Conservation (phyloP, 37 sponge, comb jelly and placozoan species). For the Amphimedon queenslandica region DNA sequence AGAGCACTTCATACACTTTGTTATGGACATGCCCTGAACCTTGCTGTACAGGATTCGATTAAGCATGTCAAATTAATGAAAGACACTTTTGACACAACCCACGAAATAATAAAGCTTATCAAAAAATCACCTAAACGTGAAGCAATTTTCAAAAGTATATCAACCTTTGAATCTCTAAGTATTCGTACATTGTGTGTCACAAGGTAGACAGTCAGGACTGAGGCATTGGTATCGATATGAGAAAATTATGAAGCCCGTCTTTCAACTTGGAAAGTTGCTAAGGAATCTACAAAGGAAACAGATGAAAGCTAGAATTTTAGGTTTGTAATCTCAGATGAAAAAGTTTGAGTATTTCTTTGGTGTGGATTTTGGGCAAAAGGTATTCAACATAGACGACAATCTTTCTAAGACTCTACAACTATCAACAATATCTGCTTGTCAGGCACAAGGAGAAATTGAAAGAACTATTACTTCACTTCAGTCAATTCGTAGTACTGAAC, state of each 20-base stretch:
- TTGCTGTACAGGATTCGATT: conserved; percentile 40
- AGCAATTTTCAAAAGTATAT: conserved; percentile 35
- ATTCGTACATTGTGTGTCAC: conserved; percentile 51
- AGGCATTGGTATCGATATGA: conserved; percentile 18
- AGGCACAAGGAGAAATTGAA: conserved; percentile 8
- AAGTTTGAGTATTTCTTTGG: conserved; percentile 42
- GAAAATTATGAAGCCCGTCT: conserved; percentile 38
- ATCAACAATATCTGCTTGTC: conserved; percentile 7
- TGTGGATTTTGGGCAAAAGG: conserved; percentile 14
- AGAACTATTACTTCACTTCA: conserved; percentile 21
- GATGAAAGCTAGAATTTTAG: conserved; percentile 42
- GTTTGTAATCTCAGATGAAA: conserved; percentile 46
- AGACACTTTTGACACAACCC: conserved; percentile 37
- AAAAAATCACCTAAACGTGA: conserved; percentile 62
- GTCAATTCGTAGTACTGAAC: conserved; percentile 9
- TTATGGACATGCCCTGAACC: conserved; percentile 52
- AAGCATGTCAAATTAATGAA: conserved; percentile 25
- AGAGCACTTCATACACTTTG: conserved; percentile 51
- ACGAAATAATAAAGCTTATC: conserved; percentile 51
- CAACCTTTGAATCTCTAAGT: conserved; percentile 32
- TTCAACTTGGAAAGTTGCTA: conserved; percentile 14
- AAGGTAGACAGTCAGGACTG: conserved; percentile 51
- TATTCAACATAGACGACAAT: not conserved
- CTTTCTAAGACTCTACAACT: conserved; percentile 6
- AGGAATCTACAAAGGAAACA: conserved; percentile 22